Evolutionary conservation across 53 echinoderm and acorn worm genomes (phyloP).

Genomic region (Arbacia lixula): DNA sequence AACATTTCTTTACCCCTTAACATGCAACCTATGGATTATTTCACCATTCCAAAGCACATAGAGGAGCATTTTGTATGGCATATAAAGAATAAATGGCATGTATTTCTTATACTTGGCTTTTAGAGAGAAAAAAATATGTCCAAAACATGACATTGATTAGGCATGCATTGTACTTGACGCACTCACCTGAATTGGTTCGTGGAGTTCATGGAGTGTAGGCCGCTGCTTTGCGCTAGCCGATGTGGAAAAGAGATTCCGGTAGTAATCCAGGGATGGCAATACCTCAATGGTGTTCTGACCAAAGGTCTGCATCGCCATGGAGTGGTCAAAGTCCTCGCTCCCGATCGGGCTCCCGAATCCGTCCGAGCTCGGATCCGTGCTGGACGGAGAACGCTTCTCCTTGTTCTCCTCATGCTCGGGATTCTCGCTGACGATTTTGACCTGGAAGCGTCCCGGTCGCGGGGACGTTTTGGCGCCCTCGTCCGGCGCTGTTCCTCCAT

Average conservation of each 20-base stretch:
- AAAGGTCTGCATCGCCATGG: conserved; percentile 64
- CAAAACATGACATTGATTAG: no score
- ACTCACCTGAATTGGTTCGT: conserved; percentile 86
- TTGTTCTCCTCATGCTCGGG: conserved; percentile 52
- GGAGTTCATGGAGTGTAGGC: conserved; percentile 88
- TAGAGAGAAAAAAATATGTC: no score
- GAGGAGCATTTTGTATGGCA: no score
- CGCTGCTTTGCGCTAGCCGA: conserved; percentile 75
- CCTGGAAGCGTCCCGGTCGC: conserved; percentile 79
- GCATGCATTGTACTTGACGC: not conserved
- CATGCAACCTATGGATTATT: no score
- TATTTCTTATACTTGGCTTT: no score
- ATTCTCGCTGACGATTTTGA: conserved; percentile 81
- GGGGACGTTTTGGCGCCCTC: conserved; percentile 21
- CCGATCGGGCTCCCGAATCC: conserved; percentile 6
- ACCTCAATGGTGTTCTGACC: conserved; percentile 90
- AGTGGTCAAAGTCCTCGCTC: conserved; percentile 63
- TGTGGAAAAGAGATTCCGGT: conserved; percentile 80
- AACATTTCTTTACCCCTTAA: no score
- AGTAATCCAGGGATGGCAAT: conserved; percentile 81
- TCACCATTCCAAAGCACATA: no score
- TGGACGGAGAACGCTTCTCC: conserved; percentile 20
- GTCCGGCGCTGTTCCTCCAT: not conserved
- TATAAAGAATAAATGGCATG: no score
- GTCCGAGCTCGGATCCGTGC: conserved; percentile 37